Evolutionary conservation across 2,888 invertebrate genomes (phyloP).

Genomic region (Scrobipalpa costella): DNA sequence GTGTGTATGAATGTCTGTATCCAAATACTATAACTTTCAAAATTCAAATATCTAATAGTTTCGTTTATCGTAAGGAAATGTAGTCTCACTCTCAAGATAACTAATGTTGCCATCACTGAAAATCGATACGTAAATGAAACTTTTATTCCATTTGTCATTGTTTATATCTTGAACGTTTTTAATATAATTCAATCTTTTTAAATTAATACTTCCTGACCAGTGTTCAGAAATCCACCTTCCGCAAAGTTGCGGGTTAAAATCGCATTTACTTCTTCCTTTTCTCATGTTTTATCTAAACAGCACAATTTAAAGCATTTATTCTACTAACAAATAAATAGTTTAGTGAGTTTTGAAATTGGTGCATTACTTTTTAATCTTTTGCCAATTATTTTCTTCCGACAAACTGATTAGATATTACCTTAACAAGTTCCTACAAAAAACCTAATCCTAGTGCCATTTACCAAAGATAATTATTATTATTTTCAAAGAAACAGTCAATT

Average conservation of each 20-base stretch:
- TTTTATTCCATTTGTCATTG: too few relatives aligned
- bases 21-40: neutral
- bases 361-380: neutral
- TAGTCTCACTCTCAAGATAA: neutral
- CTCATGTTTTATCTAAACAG: neutral
- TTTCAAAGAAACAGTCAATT: constrained; percentile 4
- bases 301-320: constrained; percentile 20
- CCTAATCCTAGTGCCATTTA: constrained; percentile 12
- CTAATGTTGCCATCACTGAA: neutral
- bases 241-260: neutral
- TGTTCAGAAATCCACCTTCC: too few relatives aligned
- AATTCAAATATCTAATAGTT: neutral
- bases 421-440: constrained; percentile 3
- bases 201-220: too few relatives aligned
- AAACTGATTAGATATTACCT: neutral
- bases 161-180: too few relatives aligned
- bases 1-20: constrained; percentile 23
- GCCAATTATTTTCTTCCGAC: neutral
- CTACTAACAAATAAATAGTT: constrained; percentile 5
- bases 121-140: neutral
- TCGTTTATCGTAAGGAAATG: neutral
- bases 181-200: too few relatives aligned
- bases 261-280: neutral
- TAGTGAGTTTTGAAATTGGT: neutral
- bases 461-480: constrained; percentile 4